These are phyloP conservation scores for Tinea pellionella DNA, from an alignment of 2,888 invertebrate species.

Conservation along the genomic window DNA sequence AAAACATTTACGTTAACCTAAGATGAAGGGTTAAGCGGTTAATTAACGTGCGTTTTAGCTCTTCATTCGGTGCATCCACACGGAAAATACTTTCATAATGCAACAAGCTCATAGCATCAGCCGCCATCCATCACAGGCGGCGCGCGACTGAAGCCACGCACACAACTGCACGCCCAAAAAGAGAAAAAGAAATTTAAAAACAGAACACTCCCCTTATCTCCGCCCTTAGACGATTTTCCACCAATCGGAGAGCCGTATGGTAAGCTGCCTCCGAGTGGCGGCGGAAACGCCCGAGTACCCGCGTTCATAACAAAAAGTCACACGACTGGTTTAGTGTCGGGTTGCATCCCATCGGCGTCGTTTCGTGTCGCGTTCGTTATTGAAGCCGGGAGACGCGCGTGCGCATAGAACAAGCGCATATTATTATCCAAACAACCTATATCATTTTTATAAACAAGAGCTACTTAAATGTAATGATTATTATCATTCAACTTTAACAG, in stretches of 20 bases:
- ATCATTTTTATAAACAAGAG: constrained; percentile 10
- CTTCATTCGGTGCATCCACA: constrained; percentile 27
- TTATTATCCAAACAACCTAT: constrained; percentile 23
- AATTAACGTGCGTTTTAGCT: not conserved
- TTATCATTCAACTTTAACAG: not conserved
- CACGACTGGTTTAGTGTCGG: constrained; percentile 68
- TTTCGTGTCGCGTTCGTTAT: constrained; percentile 47
- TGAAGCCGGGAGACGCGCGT: constrained; percentile 38
- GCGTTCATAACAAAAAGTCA: constrained; percentile 66
- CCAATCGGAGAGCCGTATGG: constrained; percentile 19
- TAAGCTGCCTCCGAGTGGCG: constrained; percentile 30
- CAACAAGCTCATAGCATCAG: constrained; percentile 5
- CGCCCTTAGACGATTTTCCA: constrained; percentile 30
- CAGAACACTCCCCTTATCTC: constrained; percentile 60
- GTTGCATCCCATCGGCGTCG: constrained; percentile 67
- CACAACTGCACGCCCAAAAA: constrained; percentile 62
- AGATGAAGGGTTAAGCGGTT: not conserved
- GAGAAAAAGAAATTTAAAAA: constrained; percentile 66
- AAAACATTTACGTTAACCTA: too few relatives aligned
- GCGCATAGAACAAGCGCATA: constrained; percentile 51
- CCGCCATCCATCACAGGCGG: constrained; percentile 58
- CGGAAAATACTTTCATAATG: not conserved
- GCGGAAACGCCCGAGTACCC: constrained; percentile 52
- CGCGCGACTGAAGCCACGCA: constrained; percentile 56
- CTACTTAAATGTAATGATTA: not conserved